Evolutionary conservation across 2,797 vertebrate genomes (phyloP).

Genomic region (Hozukius guyotensis): DNA sequence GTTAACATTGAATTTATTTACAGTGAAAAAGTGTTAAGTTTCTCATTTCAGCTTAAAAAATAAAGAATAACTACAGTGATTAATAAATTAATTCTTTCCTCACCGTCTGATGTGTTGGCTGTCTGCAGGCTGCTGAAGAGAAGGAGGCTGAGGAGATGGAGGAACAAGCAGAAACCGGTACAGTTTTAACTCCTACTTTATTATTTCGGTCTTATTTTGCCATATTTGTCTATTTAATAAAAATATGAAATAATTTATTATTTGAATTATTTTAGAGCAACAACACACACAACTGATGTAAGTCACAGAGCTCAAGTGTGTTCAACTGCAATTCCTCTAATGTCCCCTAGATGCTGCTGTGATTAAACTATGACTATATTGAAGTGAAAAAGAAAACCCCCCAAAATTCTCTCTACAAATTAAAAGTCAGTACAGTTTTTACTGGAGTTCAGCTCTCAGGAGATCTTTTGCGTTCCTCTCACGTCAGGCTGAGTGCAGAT

Average conservation of each 20-base stretch:
- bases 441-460: not conserved
- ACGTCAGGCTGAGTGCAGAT: not conserved
- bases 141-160: slow-evolving; percentile 42
- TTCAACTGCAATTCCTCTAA: not conserved
- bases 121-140: slow-evolving; percentile 58
- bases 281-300: not conserved
- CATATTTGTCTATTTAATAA: not conserved
- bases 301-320: not conserved
- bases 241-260: not conserved
- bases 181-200: not conserved
- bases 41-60: not conserved
- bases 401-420: not conserved
- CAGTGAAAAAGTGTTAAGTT: not conserved
- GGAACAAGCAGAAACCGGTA: slow-evolving; percentile 69
- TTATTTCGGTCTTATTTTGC: not conserved
- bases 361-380: not conserved
- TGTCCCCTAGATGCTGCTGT: not conserved
- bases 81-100: not conserved
- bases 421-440: not conserved
- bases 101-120: not conserved
- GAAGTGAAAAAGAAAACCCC: not conserved
- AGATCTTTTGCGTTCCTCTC: not conserved
- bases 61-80: not conserved
- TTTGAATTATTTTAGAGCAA: not conserved
- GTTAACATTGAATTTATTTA: not conserved